phyloP scores from a whole-genome alignment of 2,888 invertebrate species.

The Pristionchus exspectatus region DNA sequence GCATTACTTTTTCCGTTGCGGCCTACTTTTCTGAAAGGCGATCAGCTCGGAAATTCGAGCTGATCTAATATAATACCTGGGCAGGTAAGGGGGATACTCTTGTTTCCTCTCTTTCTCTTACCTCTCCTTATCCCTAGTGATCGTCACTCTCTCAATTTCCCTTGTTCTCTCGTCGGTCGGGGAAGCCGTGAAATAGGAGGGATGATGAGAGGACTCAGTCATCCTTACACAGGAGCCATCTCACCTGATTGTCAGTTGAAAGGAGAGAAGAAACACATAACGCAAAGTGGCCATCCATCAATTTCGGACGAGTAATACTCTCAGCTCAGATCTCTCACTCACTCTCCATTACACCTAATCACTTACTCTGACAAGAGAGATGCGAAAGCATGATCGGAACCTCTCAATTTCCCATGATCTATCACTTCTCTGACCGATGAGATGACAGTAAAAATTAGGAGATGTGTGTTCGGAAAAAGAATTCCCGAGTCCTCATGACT shows the following conservation, averaged over 20 bases:
- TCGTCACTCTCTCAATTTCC: background rate
- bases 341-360: background rate
- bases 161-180: background rate
- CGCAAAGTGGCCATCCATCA: conserved; percentile 26
- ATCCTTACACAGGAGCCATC: conserved; percentile 48
- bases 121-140: background rate
- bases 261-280: conserved; percentile 19
- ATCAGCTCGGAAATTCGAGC: background rate
- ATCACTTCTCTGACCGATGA: too few species aligned
- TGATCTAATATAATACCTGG: conserved; percentile 41
- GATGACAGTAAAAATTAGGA: too few species aligned
- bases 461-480: too few species aligned
- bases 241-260: conserved; percentile 39
- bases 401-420: too few species aligned
- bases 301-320: background rate
- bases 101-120: background rate
- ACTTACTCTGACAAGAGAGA: too few species aligned
- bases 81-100: conserved; percentile 29
- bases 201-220: background rate
- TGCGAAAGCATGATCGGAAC: too few species aligned
- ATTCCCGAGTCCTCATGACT: too few species aligned
- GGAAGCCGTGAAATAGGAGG: background rate
- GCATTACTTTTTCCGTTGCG: background rate
- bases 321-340: background rate
- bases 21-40: conserved; percentile 32